phyloP scores from a whole-genome alignment of 2,797 vertebrate species.

The Capromys pilorides region DNA sequence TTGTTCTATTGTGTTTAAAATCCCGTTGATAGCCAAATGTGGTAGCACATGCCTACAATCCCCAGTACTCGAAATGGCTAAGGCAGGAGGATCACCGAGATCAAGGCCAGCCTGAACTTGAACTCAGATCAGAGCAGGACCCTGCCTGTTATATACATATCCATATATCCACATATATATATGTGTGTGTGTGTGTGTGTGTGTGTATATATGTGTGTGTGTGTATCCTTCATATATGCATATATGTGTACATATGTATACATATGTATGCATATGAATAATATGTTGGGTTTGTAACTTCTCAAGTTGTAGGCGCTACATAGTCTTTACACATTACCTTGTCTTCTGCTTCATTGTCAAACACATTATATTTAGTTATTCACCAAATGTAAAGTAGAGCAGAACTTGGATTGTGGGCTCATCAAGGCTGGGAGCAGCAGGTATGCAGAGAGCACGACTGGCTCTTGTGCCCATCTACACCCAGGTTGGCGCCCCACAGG shows the following conservation, averaged over 20 bases:
- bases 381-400: background rate
- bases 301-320: too few species aligned
- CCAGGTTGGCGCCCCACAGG: background rate
- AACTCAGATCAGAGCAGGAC: background rate
- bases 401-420: background rate
- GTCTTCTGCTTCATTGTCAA: conserved; percentile 12
- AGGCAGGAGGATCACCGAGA: background rate
- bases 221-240: too few species aligned
- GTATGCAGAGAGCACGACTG: background rate
- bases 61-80: background rate
- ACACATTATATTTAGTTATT: conserved; percentile 27
- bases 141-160: background rate
- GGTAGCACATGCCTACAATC: background rate
- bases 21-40: background rate
- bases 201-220: too few species aligned
- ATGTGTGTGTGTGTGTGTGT: too few species aligned
- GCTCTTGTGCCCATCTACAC: background rate
- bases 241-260: too few species aligned
- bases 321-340: background rate
- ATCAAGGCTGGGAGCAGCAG: background rate
- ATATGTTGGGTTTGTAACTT: conserved; percentile 9
- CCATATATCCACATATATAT: too few species aligned
- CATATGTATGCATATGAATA: background rate
- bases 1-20: background rate
- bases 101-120: background rate